Percentiles rank a stretch among this genome's conserved stretches.
These are phyloP conservation scores for Plebejus argus DNA, from an alignment of 2,888 invertebrate genomes.

Conservation along the genomic window DNA sequence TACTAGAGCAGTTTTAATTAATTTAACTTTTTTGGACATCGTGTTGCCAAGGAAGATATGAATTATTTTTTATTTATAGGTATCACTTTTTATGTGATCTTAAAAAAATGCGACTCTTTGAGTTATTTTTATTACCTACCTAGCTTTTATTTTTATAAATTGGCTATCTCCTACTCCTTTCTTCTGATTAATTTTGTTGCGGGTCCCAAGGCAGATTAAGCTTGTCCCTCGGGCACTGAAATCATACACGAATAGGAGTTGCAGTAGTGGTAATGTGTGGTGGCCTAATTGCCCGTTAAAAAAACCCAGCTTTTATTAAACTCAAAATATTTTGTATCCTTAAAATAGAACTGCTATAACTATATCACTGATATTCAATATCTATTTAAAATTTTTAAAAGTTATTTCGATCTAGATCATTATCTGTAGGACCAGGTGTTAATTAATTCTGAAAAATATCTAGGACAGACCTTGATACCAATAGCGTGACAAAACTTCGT, in stretches of 20 bases:
- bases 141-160: not conserved
- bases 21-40: not conserved
- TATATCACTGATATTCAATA: not conserved
- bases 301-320: no score
- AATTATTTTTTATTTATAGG: not conserved
- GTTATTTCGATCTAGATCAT: not conserved
- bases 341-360: not conserved
- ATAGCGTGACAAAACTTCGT: conserved; percentile 20
- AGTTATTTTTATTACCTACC: not conserved
- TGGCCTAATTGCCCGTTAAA: no score
- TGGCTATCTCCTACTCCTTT: no score
- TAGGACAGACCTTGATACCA: conserved; percentile 9
- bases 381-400: not conserved
- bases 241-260: no score
- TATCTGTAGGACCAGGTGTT: not conserved
- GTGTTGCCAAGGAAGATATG: not conserved
- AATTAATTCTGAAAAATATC: conserved; percentile 15
- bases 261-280: no score
- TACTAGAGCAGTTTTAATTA: conserved; percentile 6
- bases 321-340: not conserved
- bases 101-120: not conserved
- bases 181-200: no score
- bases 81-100: not conserved
- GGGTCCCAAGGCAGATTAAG: no score
- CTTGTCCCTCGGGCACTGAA: no score